These are phyloP conservation scores for Ptilorrhoa leucosticta DNA, from an alignment of 2,113 vertebrate species.

Conservation along the genomic window DNA sequence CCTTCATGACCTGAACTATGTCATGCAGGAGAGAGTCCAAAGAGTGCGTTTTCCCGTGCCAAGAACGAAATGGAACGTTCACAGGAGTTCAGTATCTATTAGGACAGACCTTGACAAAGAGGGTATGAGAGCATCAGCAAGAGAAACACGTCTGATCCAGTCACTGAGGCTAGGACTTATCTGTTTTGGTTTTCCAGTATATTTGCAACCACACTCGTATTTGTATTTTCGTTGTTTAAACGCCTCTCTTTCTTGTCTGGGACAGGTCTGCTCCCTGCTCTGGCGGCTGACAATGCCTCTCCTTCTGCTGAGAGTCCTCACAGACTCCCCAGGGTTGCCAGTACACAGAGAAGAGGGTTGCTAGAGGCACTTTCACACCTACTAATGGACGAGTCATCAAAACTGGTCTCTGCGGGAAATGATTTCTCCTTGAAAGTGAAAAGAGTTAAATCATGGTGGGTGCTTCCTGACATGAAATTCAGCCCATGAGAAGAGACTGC, in stretches of 20 bases:
- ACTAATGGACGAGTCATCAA: slow-evolving; percentile 28
- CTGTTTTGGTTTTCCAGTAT: not conserved
- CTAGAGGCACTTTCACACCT: slow-evolving; percentile 41
- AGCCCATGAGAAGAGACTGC: not conserved
- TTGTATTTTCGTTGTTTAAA: not conserved
- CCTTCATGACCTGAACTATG: not conserved
- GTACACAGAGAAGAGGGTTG: not conserved
- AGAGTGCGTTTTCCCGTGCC: not conserved
- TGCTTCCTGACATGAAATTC: slow-evolving; percentile 8
- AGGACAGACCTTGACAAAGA: not conserved
- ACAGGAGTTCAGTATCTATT: not conserved
- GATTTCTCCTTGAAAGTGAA: not conserved
- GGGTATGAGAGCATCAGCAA: not conserved
- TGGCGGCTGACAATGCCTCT: slow-evolving; percentile 2
- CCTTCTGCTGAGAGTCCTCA: not conserved
- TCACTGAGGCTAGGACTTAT: not conserved
- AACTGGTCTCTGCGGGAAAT: not conserved
- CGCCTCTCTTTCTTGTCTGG: not conserved
- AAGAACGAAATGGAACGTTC: not conserved
- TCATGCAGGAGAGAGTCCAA: not conserved
- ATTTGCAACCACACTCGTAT: not conserved
- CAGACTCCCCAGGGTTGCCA: not conserved
- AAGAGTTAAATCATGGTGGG: not conserved
- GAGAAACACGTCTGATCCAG: not conserved
- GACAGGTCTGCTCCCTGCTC: not conserved